Evolutionary conservation across 2,113 vertebrate species (phyloP).

Genomic region (Phoenicopterus ruber): DNA sequence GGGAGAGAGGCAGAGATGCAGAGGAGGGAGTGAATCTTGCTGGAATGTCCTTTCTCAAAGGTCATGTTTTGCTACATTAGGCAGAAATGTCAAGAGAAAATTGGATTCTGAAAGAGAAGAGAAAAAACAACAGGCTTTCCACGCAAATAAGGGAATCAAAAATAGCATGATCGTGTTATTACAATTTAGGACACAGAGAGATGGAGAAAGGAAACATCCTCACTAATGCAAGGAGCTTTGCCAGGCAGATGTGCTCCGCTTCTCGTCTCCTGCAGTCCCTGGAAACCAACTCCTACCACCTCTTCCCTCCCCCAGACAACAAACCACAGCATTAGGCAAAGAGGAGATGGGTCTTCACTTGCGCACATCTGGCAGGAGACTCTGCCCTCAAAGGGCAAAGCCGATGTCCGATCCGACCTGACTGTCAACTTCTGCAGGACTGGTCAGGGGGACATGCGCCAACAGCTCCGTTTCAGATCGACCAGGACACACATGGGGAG

Average conservation of each 20-base stretch:
- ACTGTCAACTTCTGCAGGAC: background rate
- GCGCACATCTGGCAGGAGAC: background rate
- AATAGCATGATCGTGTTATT: slow-evolving; percentile 71
- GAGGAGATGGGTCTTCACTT: background rate
- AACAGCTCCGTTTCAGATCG: accelerated
- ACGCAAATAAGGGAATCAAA: slow-evolving; percentile 83
- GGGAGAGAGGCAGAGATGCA: slow-evolving; percentile 58
- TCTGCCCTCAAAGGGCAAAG: background rate
- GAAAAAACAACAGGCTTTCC: slow-evolving; percentile 84
- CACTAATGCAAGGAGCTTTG: slow-evolving; percentile 24
- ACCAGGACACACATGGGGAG: background rate
- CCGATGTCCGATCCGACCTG: accelerated
- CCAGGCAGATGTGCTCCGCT: background rate
- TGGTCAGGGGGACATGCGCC: background rate
- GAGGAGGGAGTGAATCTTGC: slow-evolving; percentile 64
- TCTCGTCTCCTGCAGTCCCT: background rate
- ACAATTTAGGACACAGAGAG: slow-evolving; percentile 40
- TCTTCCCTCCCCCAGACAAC: background rate
- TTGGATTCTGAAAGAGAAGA: slow-evolving; percentile 81
- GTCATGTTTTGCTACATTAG: slow-evolving; percentile 85
- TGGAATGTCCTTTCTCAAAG: slow-evolving; percentile 84
- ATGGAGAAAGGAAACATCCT: slow-evolving; percentile 19
- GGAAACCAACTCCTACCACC: background rate
- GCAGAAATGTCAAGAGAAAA: slow-evolving; percentile 92
- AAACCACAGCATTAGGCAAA: background rate